phyloP scores from a whole-genome alignment of 2,888 invertebrate species.

The Archaeoteleia sp. region DNA sequence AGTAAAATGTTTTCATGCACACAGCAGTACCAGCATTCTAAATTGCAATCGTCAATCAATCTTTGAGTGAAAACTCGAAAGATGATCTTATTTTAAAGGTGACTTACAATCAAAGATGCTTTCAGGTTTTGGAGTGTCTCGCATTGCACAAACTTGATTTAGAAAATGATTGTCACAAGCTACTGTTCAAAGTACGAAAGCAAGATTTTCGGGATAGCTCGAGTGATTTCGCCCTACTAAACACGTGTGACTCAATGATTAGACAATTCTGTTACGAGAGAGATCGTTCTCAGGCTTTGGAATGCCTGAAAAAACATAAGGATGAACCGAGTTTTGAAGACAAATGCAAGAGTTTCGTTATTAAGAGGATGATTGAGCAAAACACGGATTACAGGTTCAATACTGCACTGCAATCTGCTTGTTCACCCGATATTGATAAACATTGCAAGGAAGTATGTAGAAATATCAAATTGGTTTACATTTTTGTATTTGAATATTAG shows the following conservation, averaged over 20 bases:
- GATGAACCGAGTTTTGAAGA: slow-evolving; percentile 87
- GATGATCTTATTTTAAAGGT: slow-evolving; percentile 8
- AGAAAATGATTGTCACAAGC: slow-evolving; percentile 83
- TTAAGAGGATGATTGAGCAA: slow-evolving; percentile 92
- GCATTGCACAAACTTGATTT: slow-evolving; percentile 78
- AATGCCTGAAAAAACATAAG: slow-evolving; percentile 87
- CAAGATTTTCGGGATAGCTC: slow-evolving; percentile 91
- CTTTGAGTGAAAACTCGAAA: slow-evolving; percentile 4
- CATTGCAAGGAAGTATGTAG: slow-evolving; percentile 79
- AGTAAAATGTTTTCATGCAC: too few relatives aligned
- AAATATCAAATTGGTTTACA: too few relatives aligned
- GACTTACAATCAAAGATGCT: slow-evolving; percentile 26
- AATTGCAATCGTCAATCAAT: neutral
- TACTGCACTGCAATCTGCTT: slow-evolving; percentile 87
- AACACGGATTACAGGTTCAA: slow-evolving; percentile 93
- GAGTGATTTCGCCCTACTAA: slow-evolving; percentile 89
- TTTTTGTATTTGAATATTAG: too few relatives aligned
- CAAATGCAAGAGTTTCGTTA: slow-evolving; percentile 88
- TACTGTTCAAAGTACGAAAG: slow-evolving; percentile 89
- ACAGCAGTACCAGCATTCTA: too few relatives aligned
- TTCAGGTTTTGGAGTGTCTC: slow-evolving; percentile 88
- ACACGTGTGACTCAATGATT: slow-evolving; percentile 90
- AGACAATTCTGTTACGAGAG: slow-evolving; percentile 85
- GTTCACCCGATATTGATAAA: slow-evolving; percentile 87
- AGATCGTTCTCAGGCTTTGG: slow-evolving; percentile 82